Base-by-base conservation (phyloP, 2,888 invertebrate genomes). In the Amiota communis region DNA sequence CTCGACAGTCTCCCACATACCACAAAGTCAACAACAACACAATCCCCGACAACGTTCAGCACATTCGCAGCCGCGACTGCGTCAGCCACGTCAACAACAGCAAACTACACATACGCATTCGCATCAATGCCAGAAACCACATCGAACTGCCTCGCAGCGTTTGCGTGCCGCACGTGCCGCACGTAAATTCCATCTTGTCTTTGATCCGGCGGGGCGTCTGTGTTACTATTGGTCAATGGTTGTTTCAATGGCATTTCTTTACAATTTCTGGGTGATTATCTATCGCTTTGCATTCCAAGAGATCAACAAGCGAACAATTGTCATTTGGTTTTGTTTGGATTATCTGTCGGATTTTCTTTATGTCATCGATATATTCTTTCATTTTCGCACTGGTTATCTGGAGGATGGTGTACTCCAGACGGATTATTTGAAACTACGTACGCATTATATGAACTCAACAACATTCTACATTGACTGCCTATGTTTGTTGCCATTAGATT, bases 261-360 rank as follows among this genome's bases (percentile, higher is more conserved):
- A 98, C 92, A 98, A 98, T 91, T 96, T 98, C 89, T 98, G 97
- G 98, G 97, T 97, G 90, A 97, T 98, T 91, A 97, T 98, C 90
- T 98, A 98, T 92, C 95, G 98, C 91, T 98, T 98, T 93, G 97
- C 98, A 91, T 99, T 99, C 91, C 96, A 98, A 91, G 98, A 98
- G 92, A 98, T 98, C 87, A 96, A 96, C 90, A 94, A 95, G 93
- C 94, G 96, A 88, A 97, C 96, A 84, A 92, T 97, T 80, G 93
- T 96, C 87, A 94, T 97, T 87, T 99, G 98, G 98, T 98, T 99
- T 91, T 95, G 96, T 87, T 92, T 99, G 91, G 99, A 99, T 91
- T 98, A 98, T 91, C 93, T 97, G 89, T 96, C 98, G 82, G 99
- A 99, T 91, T 95, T 98, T 90, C 93, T 98, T 81, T 99, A 99